Percentiles rank a stretch among this genome's conserved stretches.
Evolutionary conservation across 2,888 invertebrate genomes (phyloP).

Genomic region (Acleris emargana): DNA sequence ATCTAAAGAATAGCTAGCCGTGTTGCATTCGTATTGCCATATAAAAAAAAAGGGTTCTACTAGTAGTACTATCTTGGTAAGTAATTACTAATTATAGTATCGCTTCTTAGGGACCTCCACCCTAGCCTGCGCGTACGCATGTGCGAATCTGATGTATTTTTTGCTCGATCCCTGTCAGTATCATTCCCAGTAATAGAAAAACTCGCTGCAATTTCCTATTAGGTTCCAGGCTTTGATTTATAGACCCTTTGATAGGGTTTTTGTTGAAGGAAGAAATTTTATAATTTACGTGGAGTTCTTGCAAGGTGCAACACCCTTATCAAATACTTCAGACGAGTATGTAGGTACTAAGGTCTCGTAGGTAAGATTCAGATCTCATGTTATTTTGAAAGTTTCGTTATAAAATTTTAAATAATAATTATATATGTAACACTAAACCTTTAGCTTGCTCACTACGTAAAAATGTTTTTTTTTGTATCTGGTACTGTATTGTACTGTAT

Average conservation of each 20-base stretch:
- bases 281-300: background rate
- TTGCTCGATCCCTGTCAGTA: slow-evolving; percentile 17
- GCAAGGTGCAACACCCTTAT: background rate
- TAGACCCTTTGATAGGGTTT: slow-evolving; percentile 18
- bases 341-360: too few relatives aligned
- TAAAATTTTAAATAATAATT: too few relatives aligned
- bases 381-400: too few relatives aligned
- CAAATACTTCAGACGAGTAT: background rate
- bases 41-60: too few relatives aligned
- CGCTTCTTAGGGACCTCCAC: background rate
- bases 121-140: slow-evolving; percentile 4
- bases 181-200: slow-evolving; percentile 19
- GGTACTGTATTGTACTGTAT: too few relatives aligned
- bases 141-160: slow-evolving; percentile 23
- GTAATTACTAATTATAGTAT: background rate
- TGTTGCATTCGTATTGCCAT: too few relatives aligned
- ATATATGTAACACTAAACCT: too few relatives aligned
- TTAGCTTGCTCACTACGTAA: too few relatives aligned
- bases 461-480: too few relatives aligned
- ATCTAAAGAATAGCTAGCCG: too few relatives aligned
- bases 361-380: too few relatives aligned
- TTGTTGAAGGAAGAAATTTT: slow-evolving; percentile 1
- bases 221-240: slow-evolving; percentile 28
- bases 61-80: background rate
- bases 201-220: slow-evolving; percentile 24